A percentile compares a stretch with the other conserved stretches of the same genome.
These are phyloP conservation scores for Ibycter americanus DNA, from an alignment of 2,797 vertebrate genomes.

Conservation along the genomic window DNA sequence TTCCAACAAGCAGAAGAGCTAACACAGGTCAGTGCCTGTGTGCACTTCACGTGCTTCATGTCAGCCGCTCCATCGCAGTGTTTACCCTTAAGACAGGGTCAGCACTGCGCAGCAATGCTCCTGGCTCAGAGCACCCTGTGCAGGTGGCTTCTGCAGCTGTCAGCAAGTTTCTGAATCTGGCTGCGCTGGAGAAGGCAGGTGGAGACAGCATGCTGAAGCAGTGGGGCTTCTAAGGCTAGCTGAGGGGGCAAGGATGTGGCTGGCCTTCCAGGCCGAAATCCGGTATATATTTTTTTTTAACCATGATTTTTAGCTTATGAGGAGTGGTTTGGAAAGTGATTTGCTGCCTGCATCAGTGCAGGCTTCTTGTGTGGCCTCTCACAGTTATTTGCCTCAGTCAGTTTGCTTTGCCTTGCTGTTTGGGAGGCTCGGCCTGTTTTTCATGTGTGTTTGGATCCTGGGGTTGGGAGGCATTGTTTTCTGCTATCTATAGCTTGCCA, in stretches of 20 bases:
- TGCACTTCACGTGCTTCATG: rapidly evolving
- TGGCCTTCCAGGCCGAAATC: neutral
- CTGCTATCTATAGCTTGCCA: neutral
- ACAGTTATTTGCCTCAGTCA: neutral
- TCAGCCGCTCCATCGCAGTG: neutral
- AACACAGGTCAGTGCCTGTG: neutral
- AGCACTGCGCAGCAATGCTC: neutral
- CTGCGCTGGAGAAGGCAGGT: neutral
- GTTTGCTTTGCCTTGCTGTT: neutral
- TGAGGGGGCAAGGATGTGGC: neutral
- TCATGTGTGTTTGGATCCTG: neutral
- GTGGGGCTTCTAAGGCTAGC: neutral
- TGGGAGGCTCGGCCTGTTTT: neutral
- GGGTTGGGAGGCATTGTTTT: neutral
- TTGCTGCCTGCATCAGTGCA: neutral
- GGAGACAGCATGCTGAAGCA: neutral
- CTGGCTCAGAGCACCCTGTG: neutral
- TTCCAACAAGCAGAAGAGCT: neutral
- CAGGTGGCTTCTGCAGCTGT: neutral
- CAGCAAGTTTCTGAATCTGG: neutral
- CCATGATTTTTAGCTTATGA: neutral
- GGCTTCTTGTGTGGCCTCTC: neutral
- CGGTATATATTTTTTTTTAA: neutral
- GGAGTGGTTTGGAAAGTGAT: neutral
- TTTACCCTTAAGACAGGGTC: neutral